These are phyloP conservation scores for Abrostola triplasia DNA, from an alignment of 2,888 invertebrate species.

Conservation along the genomic window DNA sequence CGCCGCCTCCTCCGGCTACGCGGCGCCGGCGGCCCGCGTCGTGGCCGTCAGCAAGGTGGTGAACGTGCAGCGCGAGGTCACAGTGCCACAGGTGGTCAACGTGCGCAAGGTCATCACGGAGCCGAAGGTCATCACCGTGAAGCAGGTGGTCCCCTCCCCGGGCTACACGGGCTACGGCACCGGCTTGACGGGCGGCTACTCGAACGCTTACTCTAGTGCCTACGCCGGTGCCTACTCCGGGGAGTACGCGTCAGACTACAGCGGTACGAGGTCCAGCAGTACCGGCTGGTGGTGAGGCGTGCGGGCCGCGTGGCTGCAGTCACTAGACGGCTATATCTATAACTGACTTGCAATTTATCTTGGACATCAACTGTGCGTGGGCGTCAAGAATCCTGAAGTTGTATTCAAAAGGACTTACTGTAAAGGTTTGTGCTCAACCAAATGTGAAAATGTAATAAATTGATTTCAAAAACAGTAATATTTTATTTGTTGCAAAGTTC, in stretches of 20 bases:
- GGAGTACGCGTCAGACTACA: slow-evolving; percentile 10
- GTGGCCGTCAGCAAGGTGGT: slow-evolving; percentile 46
- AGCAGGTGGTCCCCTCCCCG: slow-evolving; percentile 45
- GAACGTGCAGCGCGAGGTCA: slow-evolving; percentile 52
- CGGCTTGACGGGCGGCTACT: slow-evolving; percentile 3
- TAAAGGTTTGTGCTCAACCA: too few relatives aligned
- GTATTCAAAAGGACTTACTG: too few relatives aligned
- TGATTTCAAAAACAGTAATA: too few relatives aligned
- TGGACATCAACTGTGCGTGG: too few relatives aligned
- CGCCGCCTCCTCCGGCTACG: slow-evolving; percentile 24
- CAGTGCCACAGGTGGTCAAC: slow-evolving; percentile 50
- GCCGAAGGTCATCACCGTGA: slow-evolving; percentile 46
- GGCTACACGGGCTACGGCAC: slow-evolving; percentile 35
- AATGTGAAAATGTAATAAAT: too few relatives aligned
- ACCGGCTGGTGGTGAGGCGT: slow-evolving; percentile 30
- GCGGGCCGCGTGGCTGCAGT: background rate
- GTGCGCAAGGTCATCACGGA: slow-evolving; percentile 50
- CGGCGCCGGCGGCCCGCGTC: slow-evolving; percentile 28
- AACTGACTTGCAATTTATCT: background rate
- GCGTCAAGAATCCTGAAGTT: too few relatives aligned
- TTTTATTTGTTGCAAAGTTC: too few relatives aligned
- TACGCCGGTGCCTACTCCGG: slow-evolving; percentile 26
- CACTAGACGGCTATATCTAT: background rate
- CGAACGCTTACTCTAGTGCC: slow-evolving; percentile 9
- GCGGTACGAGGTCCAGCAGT: slow-evolving; percentile 1